phyloP scores from a whole-genome alignment of 2,113 vertebrate species.

The Aleadryas rufinucha region DNA sequence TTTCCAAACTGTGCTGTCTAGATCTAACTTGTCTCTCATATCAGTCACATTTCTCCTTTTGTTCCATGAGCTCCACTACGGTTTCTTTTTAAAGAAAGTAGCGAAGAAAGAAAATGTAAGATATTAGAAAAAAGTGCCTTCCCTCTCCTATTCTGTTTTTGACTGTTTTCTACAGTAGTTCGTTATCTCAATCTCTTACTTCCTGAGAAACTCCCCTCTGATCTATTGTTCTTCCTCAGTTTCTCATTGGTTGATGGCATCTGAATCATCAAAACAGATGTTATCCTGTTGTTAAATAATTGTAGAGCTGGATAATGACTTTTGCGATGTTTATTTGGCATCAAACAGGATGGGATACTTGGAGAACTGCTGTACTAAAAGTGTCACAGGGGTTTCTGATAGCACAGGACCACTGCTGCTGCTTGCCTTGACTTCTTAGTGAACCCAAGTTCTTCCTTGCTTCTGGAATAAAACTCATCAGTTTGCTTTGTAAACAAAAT shows the following conservation, averaged over 20 bases:
- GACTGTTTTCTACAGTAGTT: background rate
- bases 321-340: background rate
- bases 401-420: background rate
- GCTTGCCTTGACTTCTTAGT: background rate
- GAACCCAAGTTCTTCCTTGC: background rate
- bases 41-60: background rate
- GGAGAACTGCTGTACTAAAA: background rate
- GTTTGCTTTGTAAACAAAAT: background rate
- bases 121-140: background rate
- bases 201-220: background rate
- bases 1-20: background rate
- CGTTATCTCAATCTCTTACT: background rate
- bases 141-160: background rate
- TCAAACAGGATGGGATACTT: background rate
- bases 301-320: background rate
- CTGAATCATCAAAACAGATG: background rate
- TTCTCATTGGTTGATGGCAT: background rate
- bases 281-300: background rate
- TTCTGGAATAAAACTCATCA: background rate
- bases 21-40: background rate
- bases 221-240: background rate
- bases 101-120: background rate
- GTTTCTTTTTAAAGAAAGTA: background rate
- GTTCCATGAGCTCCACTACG: background rate
- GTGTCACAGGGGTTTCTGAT: background rate